phyloP scores from a whole-genome alignment of 1,140 invertebrate species.

The Chelonus insularis region DNA sequence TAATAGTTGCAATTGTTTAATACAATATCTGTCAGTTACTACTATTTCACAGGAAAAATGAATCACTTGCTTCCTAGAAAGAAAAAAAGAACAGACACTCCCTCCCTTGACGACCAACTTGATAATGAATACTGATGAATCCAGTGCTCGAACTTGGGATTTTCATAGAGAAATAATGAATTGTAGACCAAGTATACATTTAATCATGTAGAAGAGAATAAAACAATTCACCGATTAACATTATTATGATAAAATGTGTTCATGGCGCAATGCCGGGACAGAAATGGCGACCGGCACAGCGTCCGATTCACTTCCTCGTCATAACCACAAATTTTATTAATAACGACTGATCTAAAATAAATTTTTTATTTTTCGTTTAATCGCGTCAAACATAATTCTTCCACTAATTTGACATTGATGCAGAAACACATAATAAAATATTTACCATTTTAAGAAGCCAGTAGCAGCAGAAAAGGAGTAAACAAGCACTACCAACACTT shows the following conservation, averaged over 20 bases:
- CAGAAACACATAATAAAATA: constrained; percentile 25
- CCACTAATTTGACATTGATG: background rate
- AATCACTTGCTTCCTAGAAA: constrained; percentile 41
- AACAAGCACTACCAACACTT: constrained; percentile 49
- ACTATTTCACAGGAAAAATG: constrained; percentile 27
- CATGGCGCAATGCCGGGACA: constrained; percentile 37
- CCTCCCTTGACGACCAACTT: constrained; percentile 24
- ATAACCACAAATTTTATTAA: constrained; percentile 41
- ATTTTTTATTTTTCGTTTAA: background rate
- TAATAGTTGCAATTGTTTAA: no score
- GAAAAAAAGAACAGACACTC: constrained; percentile 21
- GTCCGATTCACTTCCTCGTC: constrained; percentile 39
- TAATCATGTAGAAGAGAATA: no score
- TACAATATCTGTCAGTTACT: constrained; percentile 19
- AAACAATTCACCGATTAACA: background rate
- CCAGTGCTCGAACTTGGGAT: no score
- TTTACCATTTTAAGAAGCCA: constrained; percentile 47
- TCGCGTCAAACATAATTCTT: background rate
- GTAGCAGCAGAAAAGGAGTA: constrained; percentile 37
- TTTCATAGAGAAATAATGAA: no score
- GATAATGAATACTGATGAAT: background rate
- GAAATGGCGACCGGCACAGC: constrained; percentile 56
- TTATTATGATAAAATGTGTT: constrained; percentile 10
- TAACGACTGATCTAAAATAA: background rate
- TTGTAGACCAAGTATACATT: no score